phyloP scores from a whole-genome alignment of 2,797 vertebrate genomes.

The Sebastes vulpes region DNA sequence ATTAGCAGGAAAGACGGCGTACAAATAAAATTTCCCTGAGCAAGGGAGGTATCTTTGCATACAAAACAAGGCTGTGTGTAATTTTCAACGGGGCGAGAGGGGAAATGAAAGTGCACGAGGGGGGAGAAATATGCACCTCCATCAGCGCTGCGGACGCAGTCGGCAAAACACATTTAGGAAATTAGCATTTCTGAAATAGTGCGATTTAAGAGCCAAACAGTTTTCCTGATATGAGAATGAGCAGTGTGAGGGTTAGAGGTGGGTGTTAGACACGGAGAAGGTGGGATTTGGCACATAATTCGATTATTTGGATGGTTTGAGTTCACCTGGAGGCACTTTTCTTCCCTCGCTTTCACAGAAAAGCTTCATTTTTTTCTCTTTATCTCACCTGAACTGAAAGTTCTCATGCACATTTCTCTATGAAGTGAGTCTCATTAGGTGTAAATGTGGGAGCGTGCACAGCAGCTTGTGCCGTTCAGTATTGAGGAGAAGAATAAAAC shows the following conservation, averaged over 20 bases:
- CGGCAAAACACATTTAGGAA: conserved; percentile 55
- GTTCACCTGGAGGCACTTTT: conserved; percentile 19
- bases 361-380: not conserved
- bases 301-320: conserved; percentile 24
- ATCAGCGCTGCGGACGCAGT: conserved; percentile 42
- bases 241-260: not conserved
- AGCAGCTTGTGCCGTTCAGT: conserved; percentile 9
- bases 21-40: conserved; percentile 76
- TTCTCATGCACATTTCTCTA: not conserved
- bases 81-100: conserved; percentile 50
- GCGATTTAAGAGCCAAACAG: conserved; percentile 20
- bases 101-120: conserved; percentile 33
- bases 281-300: not conserved
- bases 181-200: conserved; percentile 60
- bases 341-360: not conserved
- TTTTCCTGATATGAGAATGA: conserved; percentile 21
- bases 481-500: conserved; percentile 21
- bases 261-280: not conserved
- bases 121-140: conserved; percentile 53
- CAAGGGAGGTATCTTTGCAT: conserved; percentile 73
- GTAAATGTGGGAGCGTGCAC: not conserved
- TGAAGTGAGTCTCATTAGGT: not conserved
- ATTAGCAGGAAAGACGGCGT: conserved; percentile 70
- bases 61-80: conserved; percentile 72
- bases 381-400: conserved; percentile 20